Percentiles rank a stretch among this genome's conserved stretches.
phyloP scores from a whole-genome alignment of 2,113 vertebrate genomes.

The Rhea pennata region DNA sequence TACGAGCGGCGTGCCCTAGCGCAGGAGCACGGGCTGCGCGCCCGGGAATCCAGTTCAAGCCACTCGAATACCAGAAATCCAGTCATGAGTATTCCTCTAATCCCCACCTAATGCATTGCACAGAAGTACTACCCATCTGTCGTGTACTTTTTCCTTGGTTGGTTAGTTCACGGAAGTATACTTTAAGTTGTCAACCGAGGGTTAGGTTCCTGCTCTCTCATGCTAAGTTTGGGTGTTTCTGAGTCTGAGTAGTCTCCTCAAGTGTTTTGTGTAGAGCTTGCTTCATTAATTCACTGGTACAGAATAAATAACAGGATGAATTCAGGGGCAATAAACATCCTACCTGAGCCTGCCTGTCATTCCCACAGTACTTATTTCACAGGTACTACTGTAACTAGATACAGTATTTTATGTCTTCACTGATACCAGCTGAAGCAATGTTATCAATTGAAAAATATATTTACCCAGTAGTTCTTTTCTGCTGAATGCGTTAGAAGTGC shows the following conservation, averaged over 20 bases:
- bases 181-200: not conserved
- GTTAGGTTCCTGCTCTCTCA: not conserved
- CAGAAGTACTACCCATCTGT: not conserved
- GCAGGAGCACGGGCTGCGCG: no score
- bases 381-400: not conserved
- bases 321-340: not conserved
- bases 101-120: not conserved
- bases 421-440: not conserved
- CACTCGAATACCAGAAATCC: no score
- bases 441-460: not conserved
- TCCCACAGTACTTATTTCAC: not conserved
- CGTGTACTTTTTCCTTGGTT: not conserved
- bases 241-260: not conserved
- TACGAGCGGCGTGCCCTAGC: no score
- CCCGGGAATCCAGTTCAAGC: no score
- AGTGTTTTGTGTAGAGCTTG: not conserved
- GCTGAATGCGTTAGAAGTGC: not conserved
- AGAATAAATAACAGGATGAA: not conserved
- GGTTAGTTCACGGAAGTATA: not conserved
- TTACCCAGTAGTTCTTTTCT: not conserved
- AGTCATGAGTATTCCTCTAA: no score
- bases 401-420: not conserved
- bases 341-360: not conserved
- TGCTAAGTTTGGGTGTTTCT: not conserved
- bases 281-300: not conserved